These are phyloP conservation scores for Acanthurus tractus DNA, from an alignment of 2,797 vertebrate genomes.

Conservation along the genomic window DNA sequence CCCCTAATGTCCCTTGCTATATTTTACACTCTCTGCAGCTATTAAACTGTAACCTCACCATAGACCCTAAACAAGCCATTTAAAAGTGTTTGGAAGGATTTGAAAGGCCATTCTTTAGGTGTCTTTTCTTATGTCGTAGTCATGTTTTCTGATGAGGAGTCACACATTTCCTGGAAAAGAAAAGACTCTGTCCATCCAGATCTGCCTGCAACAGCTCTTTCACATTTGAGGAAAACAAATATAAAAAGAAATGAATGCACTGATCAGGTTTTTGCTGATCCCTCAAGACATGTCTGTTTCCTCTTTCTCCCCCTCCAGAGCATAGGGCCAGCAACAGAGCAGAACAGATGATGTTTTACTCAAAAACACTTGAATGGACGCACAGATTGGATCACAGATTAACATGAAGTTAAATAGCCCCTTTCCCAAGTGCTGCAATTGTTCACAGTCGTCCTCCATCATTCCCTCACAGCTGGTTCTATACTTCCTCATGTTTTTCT, in stretches of 20 bases:
- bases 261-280: conserved; percentile 14
- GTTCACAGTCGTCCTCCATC: background rate
- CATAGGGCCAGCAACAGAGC: background rate
- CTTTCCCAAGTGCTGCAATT: background rate
- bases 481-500: background rate
- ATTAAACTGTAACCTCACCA: conserved; percentile 31
- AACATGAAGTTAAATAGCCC: no score
- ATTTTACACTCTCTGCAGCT: conserved; percentile 29
- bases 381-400: background rate
- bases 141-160: background rate
- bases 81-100: background rate
- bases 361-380: conserved; percentile 6
- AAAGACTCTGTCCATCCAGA: background rate
- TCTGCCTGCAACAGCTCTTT: background rate
- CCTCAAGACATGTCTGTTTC: conserved; percentile 5
- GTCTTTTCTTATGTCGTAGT: no score
- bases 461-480: background rate
- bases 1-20: conserved; percentile 12
- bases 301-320: background rate
- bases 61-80: background rate
- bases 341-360: conserved; percentile 15
- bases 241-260: background rate
- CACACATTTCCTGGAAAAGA: background rate
- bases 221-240: background rate
- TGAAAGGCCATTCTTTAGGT: conserved; percentile 2